phyloP scores from a whole-genome alignment of 1,140 invertebrate species.

The Bombus fervidus region DNA sequence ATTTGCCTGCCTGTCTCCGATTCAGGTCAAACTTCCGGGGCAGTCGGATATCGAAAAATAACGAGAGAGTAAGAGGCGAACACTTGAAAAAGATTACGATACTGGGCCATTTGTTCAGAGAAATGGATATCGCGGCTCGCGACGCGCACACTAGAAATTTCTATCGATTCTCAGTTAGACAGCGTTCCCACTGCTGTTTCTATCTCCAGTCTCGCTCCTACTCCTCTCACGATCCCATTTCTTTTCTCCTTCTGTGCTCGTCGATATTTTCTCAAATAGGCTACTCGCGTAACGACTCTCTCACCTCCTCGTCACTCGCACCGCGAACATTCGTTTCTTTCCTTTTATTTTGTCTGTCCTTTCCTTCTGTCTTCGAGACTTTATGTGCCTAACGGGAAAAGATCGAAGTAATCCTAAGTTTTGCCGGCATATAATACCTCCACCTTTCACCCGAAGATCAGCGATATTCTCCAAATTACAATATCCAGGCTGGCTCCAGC shows the following conservation, averaged over 20 bases:
- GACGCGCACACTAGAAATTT: slow-evolving; percentile 59
- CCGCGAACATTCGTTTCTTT: not conserved
- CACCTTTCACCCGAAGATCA: not conserved
- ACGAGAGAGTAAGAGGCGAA: slow-evolving; percentile 43
- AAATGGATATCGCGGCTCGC: slow-evolving; percentile 57
- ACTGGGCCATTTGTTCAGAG: slow-evolving; percentile 57
- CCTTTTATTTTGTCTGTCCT: not conserved
- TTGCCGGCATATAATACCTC: not conserved
- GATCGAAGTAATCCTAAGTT: not conserved
- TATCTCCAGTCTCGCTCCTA: not conserved
- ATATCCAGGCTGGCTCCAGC: not conserved
- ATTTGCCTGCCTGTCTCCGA: slow-evolving; percentile 36
- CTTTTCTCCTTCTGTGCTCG: slow-evolving; percentile 37
- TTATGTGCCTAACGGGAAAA: not conserved
- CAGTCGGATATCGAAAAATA: slow-evolving; percentile 59
- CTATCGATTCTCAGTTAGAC: slow-evolving; percentile 68
- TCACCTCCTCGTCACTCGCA: not conserved
- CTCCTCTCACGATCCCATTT: not conserved
- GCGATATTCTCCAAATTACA: not conserved
- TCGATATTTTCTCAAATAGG: slow-evolving; percentile 43
- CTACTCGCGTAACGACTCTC: slow-evolving; percentile 47
- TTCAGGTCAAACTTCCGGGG: slow-evolving; percentile 46
- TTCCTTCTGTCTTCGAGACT: no score
- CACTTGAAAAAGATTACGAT: slow-evolving; percentile 66
- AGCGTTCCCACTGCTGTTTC: slow-evolving; percentile 50